phyloP scores from a whole-genome alignment of 2,113 vertebrate species.

The Xenopus tropicalis region DNA sequence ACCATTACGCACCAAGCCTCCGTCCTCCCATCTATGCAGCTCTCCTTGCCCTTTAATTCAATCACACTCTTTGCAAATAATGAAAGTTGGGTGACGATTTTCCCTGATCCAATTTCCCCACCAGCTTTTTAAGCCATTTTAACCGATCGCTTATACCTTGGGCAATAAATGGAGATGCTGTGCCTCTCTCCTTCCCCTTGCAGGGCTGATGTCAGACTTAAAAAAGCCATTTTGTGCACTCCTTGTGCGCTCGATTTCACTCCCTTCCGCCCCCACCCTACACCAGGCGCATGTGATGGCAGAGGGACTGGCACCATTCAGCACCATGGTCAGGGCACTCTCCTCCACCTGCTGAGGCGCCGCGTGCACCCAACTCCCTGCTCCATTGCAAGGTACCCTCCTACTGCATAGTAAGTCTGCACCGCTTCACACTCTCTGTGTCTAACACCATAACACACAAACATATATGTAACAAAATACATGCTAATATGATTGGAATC shows the following conservation, averaged over 20 bases:
- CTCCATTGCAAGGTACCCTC: neutral
- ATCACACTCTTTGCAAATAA: slow-evolving; percentile 99
- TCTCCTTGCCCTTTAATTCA: slow-evolving; percentile 98
- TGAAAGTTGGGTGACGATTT: slow-evolving; percentile 99
- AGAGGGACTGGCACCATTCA: slow-evolving; percentile 65
- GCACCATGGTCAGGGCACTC: slow-evolving; percentile 64
- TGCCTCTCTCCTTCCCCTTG: slow-evolving; percentile 49
- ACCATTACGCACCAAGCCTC: slow-evolving; percentile 87
- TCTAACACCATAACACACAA: too few relatives aligned
- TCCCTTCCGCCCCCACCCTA: slow-evolving; percentile 64
- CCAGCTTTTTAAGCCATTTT: slow-evolving; percentile 98
- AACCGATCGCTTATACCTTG: slow-evolving; percentile 92
- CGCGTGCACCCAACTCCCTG: neutral
- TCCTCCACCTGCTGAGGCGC: slow-evolving; percentile 40
- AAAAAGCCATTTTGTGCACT: slow-evolving; percentile 54
- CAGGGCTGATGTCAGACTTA: slow-evolving; percentile 63
- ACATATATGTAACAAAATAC: too few relatives aligned
- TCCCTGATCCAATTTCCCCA: slow-evolving; percentile 97
- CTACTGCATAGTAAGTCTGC: neutral
- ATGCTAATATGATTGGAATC: too few relatives aligned
- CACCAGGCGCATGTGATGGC: slow-evolving; percentile 74
- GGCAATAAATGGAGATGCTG: slow-evolving; percentile 92
- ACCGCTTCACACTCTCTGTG: neutral
- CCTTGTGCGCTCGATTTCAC: slow-evolving; percentile 74
- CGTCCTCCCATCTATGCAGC: slow-evolving; percentile 85